These are phyloP conservation scores for Pangasius djambal DNA, from an alignment of 2,797 vertebrate species.

Conservation along the genomic window DNA sequence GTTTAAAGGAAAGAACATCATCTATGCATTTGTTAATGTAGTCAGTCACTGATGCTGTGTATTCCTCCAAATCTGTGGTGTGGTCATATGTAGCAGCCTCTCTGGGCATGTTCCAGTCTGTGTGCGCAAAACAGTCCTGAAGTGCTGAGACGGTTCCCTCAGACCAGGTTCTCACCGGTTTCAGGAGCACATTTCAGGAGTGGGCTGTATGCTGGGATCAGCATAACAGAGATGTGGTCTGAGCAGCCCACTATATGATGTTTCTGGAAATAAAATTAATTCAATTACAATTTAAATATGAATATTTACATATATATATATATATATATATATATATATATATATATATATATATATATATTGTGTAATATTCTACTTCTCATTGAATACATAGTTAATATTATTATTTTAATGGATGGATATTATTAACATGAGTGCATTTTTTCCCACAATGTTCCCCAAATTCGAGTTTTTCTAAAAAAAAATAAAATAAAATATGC, in stretches of 20 bases:
- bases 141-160: too few relatives aligned
- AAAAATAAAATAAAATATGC: too few relatives aligned
- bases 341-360: too few relatives aligned
- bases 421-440: not conserved
- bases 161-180: too few relatives aligned
- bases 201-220: not conserved
- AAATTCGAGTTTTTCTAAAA: not conserved
- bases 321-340: too few relatives aligned
- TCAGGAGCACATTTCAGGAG: too few relatives aligned
- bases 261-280: not conserved
- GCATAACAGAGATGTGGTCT: not conserved
- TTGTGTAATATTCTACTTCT: not conserved
- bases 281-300: not conserved
- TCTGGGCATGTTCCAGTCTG: too few relatives aligned
- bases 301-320: not conserved
- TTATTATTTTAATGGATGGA: not conserved
- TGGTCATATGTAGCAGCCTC: too few relatives aligned
- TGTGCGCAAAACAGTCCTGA: too few relatives aligned
- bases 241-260: not conserved
- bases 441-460: not conserved
- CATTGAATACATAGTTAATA: not conserved
- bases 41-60: too few relatives aligned
- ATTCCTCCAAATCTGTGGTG: too few relatives aligned
- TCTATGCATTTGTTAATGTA: too few relatives aligned
- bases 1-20: not conserved